Conservation (phyloP, 2,797 vertebrate species). For the Myiothlypis coronata region DNA sequence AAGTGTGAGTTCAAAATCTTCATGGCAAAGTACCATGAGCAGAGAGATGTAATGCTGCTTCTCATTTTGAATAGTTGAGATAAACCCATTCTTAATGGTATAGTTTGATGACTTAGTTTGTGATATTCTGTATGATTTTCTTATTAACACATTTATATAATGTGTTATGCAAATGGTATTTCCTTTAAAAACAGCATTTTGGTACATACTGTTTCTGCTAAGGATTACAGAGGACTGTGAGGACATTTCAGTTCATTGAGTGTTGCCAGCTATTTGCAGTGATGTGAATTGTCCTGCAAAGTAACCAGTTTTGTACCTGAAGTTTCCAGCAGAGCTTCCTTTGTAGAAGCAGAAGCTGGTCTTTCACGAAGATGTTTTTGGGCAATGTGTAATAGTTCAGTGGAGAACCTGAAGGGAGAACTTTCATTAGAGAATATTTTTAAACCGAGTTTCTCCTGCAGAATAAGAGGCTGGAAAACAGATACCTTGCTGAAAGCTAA, state of each 20-base stretch:
- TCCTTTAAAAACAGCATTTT: neutral
- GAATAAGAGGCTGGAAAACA: neutral
- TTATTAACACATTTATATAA: neutral
- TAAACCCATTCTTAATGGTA: neutral
- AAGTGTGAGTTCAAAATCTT: neutral
- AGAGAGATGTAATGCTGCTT: neutral
- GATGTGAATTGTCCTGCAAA: neutral
- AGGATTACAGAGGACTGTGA: neutral
- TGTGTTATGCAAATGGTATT: neutral
- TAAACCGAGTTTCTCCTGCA: neutral
- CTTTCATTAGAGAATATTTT: neutral
- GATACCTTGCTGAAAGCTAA: slow-evolving; percentile 19
- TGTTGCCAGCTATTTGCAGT: neutral
- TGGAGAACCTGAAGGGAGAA: neutral
- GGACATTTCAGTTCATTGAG: neutral
- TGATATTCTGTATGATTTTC: neutral
- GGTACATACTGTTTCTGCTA: neutral
- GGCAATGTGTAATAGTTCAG: neutral
- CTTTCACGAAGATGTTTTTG: neutral
- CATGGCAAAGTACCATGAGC: neutral
- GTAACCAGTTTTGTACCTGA: neutral
- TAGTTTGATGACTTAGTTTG: neutral
- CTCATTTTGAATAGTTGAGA: neutral
- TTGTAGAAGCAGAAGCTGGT: neutral
- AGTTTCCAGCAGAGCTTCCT: neutral